Percentiles rank a stretch among this genome's conserved stretches.
Conservation (phyloP, 2,113 vertebrate species). For the Phylloscopus whistleri region DNA sequence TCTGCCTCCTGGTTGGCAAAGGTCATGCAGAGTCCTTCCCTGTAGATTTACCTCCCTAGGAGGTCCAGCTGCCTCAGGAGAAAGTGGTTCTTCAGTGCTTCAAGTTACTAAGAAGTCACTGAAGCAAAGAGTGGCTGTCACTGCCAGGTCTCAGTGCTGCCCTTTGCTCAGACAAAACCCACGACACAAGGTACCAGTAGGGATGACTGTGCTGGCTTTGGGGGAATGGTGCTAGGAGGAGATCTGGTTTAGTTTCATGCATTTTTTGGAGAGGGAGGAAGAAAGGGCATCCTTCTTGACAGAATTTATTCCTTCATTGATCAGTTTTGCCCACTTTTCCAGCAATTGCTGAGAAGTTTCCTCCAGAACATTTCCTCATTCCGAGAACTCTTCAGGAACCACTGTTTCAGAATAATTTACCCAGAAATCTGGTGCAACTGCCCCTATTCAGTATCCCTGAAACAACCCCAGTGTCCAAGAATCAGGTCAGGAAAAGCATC, state of each 20-base stretch:
- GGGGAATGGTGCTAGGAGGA: not conserved
- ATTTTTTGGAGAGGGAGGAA: not conserved
- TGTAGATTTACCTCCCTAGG: not conserved
- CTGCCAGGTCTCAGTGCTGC: not conserved
- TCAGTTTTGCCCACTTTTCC: not conserved
- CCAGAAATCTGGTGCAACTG: not conserved
- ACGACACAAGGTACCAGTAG: accelerated
- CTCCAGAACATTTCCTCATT: not conserved
- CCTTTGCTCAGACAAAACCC: not conserved
- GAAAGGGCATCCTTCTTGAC: not conserved
- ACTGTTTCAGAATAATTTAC: not conserved
- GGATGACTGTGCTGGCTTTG: not conserved
- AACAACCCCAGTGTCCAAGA: not conserved
- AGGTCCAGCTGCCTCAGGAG: not conserved
- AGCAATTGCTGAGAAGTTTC: not conserved
- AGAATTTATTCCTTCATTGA: not conserved
- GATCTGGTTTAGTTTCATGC: not conserved
- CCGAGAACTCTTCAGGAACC: not conserved
- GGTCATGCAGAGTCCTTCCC: not conserved
- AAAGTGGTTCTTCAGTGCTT: not conserved
- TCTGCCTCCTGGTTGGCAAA: not conserved
- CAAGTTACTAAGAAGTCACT: not conserved
- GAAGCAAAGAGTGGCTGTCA: not conserved
- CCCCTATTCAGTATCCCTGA: not conserved
- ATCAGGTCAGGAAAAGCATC: not conserved